Evolutionary conservation across 2,113 vertebrate species (phyloP).

Genomic region (Apteryx mantelli): DNA sequence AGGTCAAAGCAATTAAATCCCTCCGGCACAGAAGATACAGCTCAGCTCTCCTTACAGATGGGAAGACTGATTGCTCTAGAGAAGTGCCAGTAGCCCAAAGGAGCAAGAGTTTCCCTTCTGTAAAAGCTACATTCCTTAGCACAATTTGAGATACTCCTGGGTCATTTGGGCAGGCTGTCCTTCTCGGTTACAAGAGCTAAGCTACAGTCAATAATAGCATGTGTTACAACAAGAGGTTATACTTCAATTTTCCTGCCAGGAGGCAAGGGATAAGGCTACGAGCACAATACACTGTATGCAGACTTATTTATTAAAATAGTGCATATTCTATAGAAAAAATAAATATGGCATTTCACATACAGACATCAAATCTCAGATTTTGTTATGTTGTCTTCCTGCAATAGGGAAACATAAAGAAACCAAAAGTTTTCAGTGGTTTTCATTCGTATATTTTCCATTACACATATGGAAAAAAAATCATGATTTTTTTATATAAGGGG

Average conservation of each 20-base stretch:
- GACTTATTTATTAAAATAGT: background rate
- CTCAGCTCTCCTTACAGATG: background rate
- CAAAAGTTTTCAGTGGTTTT: background rate
- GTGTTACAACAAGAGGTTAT: background rate
- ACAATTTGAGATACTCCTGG: background rate
- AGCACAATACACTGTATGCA: background rate
- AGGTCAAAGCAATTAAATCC: background rate
- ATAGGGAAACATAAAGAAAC: background rate
- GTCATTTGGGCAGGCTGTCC: background rate
- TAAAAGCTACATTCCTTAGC: background rate
- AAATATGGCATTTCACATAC: background rate
- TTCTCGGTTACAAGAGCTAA: background rate
- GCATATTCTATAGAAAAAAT: background rate
- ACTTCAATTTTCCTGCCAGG: background rate
- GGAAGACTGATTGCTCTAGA: background rate
- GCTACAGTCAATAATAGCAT: background rate
- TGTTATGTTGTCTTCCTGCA: background rate
- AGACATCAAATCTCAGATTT: background rate
- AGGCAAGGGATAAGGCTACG: background rate
- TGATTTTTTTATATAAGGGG: background rate
- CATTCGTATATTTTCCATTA: background rate
- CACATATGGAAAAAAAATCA: fast-evolving
- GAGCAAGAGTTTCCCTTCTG: background rate
- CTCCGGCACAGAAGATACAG: background rate
- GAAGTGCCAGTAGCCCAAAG: background rate